Conservation (phyloP, 2,797 vertebrate species). For the Poecilia wingei region DNA sequence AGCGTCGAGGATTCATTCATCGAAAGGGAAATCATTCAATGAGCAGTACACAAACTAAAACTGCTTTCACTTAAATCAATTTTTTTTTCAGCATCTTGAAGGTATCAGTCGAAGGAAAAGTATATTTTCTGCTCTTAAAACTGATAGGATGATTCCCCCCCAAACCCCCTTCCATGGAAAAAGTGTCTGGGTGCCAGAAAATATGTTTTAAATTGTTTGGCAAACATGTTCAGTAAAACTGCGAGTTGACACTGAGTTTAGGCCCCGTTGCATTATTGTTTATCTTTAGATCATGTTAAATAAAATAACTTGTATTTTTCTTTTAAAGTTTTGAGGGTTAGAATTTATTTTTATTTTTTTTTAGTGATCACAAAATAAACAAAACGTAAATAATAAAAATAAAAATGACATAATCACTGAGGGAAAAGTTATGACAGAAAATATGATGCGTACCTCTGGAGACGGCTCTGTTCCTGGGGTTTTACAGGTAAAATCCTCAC, state of each 20-base stretch:
- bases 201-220: too few species aligned
- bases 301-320: background rate
- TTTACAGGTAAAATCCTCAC: conserved; percentile 19
- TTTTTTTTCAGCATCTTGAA: background rate
- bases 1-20: background rate
- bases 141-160: background rate
- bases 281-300: background rate
- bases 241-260: background rate
- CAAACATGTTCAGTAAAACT: background rate
- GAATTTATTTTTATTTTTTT: background rate
- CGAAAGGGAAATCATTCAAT: background rate
- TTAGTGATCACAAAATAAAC: background rate
- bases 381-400: background rate
- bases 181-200: background rate
- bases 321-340: background rate
- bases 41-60: background rate
- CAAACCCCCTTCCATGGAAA: background rate
- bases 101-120: background rate
- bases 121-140: background rate
- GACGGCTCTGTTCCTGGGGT: background rate
- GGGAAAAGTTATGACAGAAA: background rate
- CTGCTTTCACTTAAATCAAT: background rate
- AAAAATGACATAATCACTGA: background rate
- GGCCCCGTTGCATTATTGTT: background rate
- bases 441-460: conserved; percentile 51